phyloP scores from a whole-genome alignment of 2,888 invertebrate genomes.

The Diplazon laetatorius region DNA sequence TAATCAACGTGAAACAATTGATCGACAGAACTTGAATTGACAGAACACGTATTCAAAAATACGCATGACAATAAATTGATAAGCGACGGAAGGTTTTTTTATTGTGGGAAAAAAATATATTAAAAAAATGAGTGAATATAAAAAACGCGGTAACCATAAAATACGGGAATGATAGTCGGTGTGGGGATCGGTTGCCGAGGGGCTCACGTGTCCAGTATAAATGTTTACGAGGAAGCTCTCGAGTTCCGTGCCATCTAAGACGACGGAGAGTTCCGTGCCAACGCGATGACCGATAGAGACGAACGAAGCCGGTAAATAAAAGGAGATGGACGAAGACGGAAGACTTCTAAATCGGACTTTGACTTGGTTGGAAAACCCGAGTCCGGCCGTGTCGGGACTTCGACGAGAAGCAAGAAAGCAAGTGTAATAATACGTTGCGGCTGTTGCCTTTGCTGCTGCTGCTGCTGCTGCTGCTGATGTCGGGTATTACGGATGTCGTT shows the following conservation, averaged over 20 bases:
- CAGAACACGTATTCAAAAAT: too few species aligned
- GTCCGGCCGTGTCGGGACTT: slow-evolving; percentile 61
- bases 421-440: slow-evolving; percentile 54
- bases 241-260: slow-evolving; percentile 12
- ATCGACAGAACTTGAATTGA: too few species aligned
- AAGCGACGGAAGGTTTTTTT: too few species aligned
- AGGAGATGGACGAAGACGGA: slow-evolving; percentile 6
- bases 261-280: slow-evolving; percentile 23
- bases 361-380: slow-evolving; percentile 60
- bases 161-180: too few species aligned
- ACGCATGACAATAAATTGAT: too few species aligned
- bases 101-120: too few species aligned
- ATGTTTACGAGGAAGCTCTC: slow-evolving; percentile 28
- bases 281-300: background rate
- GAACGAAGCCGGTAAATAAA: background rate
- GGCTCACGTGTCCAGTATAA: slow-evolving; percentile 18
- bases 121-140: too few species aligned
- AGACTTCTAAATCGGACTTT: slow-evolving; percentile 54
- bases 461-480: slow-evolving; percentile 25
- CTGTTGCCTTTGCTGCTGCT: background rate
- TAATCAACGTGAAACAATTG: too few species aligned
- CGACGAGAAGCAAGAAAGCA: slow-evolving; percentile 39
- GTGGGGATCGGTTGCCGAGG: too few species aligned
- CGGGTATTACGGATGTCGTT: slow-evolving; percentile 68
- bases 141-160: too few species aligned